phyloP scores from a whole-genome alignment of 2,888 invertebrate genomes.

The Epinotia ramella region DNA sequence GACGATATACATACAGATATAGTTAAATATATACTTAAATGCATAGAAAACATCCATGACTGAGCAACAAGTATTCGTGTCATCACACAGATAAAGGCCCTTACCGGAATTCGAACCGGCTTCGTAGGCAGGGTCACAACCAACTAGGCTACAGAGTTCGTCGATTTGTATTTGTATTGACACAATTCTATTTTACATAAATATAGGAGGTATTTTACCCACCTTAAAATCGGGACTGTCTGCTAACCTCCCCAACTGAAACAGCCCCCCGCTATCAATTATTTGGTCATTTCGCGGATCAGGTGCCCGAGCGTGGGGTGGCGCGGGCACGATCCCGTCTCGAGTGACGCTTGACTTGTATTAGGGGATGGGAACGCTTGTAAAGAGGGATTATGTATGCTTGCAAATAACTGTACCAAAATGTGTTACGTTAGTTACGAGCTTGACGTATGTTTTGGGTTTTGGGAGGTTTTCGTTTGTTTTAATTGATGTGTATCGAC shows the following conservation, averaged over 20 bases:
- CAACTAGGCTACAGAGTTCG: no score
- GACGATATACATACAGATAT: no score
- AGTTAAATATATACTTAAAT: no score
- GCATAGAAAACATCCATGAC: no score
- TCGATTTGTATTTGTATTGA: no score
- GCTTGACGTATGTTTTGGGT: constrained; percentile 6
- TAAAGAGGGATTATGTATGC: not conserved
- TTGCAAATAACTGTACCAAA: not conserved
- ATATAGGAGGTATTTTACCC: no score
- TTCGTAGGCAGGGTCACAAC: no score
- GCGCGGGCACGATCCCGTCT: constrained; percentile 9
- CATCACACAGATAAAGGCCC: no score
- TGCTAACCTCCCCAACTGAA: not conserved
- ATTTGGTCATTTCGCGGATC: constrained; percentile 39
- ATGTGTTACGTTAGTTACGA: not conserved
- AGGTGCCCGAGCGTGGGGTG: constrained; percentile 13
- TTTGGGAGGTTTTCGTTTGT: not conserved
- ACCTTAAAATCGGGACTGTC: not conserved
- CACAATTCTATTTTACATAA: no score
- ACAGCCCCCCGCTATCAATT: constrained; percentile 26
- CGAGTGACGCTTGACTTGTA: constrained; percentile 32
- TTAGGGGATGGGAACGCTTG: constrained; percentile 9
- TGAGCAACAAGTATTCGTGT: no score
- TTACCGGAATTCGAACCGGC: no score
- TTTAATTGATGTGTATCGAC: not conserved